A percentile compares a stretch with the other conserved stretches of the same genome.
phyloP scores from a whole-genome alignment of 2,888 invertebrate genomes.

The Ichneumon xanthorius region DNA sequence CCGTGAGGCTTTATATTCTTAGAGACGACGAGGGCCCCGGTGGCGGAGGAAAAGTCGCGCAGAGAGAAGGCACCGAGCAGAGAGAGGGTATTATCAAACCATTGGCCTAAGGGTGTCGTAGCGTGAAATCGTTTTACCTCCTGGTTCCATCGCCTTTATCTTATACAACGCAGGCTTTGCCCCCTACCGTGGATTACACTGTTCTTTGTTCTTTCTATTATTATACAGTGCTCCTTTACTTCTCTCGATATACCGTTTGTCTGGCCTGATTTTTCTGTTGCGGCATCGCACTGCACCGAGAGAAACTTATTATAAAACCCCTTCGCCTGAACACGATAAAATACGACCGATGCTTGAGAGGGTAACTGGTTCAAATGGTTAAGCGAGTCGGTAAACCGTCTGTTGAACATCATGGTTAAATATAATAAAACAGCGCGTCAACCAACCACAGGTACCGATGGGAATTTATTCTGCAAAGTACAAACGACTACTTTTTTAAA shows the following conservation, averaged over 20 bases:
- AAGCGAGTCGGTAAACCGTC: no score
- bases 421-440: no score
- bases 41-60: constrained; percentile 48
- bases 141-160: constrained; percentile 69
- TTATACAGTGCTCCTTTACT: background rate
- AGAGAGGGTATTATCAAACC: constrained; percentile 65
- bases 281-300: background rate
- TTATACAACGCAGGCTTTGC: constrained; percentile 69
- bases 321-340: background rate
- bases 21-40: constrained; percentile 13
- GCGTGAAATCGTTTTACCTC: constrained; percentile 77
- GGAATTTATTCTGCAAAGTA: no score
- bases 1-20: constrained; percentile 75
- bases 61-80: constrained; percentile 27
- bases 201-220: constrained; percentile 5
- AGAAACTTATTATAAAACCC: background rate
- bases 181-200: constrained; percentile 52
- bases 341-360: no score
- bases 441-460: no score
- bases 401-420: no score
- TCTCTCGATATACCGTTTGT: constrained; percentile 6
- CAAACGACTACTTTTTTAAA: no score
- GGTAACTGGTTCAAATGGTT: no score
- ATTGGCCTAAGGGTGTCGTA: constrained; percentile 74
- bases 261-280: background rate